Conservation (phyloP, 1,140 invertebrate species). For the Anoplophora glabripennis region DNA sequence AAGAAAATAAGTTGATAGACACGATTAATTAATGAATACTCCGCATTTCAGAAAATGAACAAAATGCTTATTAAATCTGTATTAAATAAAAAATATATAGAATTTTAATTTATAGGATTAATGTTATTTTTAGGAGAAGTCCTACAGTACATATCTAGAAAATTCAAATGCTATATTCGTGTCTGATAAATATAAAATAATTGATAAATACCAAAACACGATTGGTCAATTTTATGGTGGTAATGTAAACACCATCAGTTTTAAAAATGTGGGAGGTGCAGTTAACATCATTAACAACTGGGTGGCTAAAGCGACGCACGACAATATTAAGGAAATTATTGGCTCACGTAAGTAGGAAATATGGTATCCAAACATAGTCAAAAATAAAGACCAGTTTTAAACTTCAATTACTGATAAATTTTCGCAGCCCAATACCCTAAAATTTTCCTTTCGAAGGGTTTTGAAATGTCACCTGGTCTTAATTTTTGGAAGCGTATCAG, state of each 20-base stretch:
- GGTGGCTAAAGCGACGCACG: slow-evolving; percentile 57
- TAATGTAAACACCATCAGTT: slow-evolving; percentile 53
- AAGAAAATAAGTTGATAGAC: no score
- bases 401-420: no score
- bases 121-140: slow-evolving; percentile 25
- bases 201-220: slow-evolving; percentile 43
- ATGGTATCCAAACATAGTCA: no score
- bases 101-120: background rate
- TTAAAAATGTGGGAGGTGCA: slow-evolving; percentile 46
- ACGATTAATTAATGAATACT: no score
- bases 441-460: no score
- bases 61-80: no score
- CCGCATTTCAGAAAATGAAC: no score
- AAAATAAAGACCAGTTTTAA: no score
- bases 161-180: slow-evolving; percentile 51
- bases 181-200: slow-evolving; percentile 43
- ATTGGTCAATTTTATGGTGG: slow-evolving; percentile 51
- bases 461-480: no score
- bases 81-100: no score
- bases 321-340: slow-evolving; percentile 37
- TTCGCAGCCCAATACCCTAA: no score
- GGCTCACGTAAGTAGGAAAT: background rate
- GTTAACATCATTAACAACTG: slow-evolving; percentile 60
- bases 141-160: slow-evolving; percentile 22
- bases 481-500: no score